phyloP scores from a whole-genome alignment of 2,797 vertebrate genomes.

The Pangasius djambal region DNA sequence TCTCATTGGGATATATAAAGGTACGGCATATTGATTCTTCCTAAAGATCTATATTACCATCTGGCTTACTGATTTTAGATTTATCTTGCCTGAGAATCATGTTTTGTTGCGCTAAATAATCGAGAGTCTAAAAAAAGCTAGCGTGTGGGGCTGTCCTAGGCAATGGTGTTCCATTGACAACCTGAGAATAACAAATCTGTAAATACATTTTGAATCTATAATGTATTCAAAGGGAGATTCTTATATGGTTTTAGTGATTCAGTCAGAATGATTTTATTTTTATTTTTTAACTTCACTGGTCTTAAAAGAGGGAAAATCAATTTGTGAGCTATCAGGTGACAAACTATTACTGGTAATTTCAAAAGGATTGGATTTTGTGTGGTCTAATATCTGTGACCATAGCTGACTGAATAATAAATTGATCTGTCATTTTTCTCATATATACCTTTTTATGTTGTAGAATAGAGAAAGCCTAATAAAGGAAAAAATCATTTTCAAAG shows the following conservation, averaged over 20 bases:
- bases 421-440: background rate
- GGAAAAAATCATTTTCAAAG: background rate
- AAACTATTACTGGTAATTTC: background rate
- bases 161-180: background rate
- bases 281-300: background rate
- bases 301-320: background rate
- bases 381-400: no score
- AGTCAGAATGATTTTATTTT: background rate
- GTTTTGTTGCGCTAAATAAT: background rate
- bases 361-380: background rate
- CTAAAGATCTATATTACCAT: background rate
- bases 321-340: constrained; percentile 11
- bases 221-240: background rate
- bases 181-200: background rate
- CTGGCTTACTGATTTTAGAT: background rate
- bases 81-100: background rate
- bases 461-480: background rate
- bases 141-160: background rate
- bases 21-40: constrained; percentile 39
- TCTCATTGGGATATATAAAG: constrained; percentile 59
- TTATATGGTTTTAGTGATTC: background rate
- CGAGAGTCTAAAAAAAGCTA: background rate
- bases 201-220: background rate
- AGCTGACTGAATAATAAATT: background rate
- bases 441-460: background rate